These are phyloP conservation scores for Candoia aspera DNA, from an alignment of 2,113 vertebrate genomes.

Conservation along the genomic window DNA sequence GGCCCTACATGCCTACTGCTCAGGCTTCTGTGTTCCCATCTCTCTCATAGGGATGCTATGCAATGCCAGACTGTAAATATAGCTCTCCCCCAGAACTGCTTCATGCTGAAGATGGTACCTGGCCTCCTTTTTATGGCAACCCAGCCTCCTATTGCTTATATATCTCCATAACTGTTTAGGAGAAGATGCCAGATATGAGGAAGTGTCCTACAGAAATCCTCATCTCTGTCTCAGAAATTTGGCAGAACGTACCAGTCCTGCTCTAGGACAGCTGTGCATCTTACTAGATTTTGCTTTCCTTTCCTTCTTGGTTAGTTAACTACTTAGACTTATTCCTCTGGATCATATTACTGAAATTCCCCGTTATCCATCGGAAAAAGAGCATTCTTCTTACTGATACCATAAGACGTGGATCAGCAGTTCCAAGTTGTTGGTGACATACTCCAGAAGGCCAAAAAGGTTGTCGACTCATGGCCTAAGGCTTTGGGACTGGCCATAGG, in stretches of 20 bases:
- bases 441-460: neutral
- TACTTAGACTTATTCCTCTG: neutral
- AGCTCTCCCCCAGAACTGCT: neutral
- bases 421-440: neutral
- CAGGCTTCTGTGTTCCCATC: accelerated
- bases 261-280: neutral
- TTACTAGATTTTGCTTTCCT: neutral
- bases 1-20: neutral
- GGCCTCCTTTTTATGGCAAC: neutral
- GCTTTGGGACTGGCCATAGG: neutral
- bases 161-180: neutral
- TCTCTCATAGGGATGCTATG: neutral
- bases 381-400: neutral
- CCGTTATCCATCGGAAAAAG: neutral
- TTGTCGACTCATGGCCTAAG: too few relatives aligned
- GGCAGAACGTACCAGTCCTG: neutral
- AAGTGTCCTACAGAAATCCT: neutral
- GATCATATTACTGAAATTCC: neutral
- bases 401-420: neutral
- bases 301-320: neutral
- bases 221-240: neutral
- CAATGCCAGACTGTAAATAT: neutral
- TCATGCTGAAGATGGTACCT: too few relatives aligned
- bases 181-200: neutral
- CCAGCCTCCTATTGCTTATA: neutral